Percentiles rank a stretch among this genome's conserved stretches.
phyloP scores from a whole-genome alignment of 2,113 vertebrate genomes.

The Corynorhinus townsendii region DNA sequence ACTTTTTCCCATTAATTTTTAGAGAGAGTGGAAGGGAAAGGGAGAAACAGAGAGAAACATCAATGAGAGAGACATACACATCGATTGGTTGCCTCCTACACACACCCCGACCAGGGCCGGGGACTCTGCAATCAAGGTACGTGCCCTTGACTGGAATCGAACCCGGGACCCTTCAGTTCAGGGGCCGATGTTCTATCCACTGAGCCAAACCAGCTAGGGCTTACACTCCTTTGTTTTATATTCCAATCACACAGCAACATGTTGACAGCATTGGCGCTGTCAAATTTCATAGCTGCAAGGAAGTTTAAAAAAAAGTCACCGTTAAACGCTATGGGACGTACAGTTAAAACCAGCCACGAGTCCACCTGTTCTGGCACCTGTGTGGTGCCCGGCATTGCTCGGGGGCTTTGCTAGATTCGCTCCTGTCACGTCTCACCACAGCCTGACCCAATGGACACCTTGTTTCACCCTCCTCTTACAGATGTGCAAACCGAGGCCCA shows the following conservation, averaged over 20 bases:
- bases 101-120: too few relatives aligned
- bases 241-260: slow-evolving; percentile 47
- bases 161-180: too few relatives aligned
- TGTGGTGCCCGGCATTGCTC: accelerated
- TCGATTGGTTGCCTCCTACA: too few relatives aligned
- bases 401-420: neutral
- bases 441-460: neutral
- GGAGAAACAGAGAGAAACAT: too few relatives aligned
- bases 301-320: slow-evolving; percentile 54
- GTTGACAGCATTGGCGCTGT: slow-evolving; percentile 59
- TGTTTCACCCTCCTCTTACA: neutral
- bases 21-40: too few relatives aligned
- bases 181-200: too few relatives aligned
- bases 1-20: too few relatives aligned
- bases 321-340: slow-evolving; percentile 62
- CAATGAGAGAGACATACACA: too few relatives aligned
- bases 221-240: neutral
- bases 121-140: too few relatives aligned
- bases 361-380: neutral
- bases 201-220: neutral
- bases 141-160: too few relatives aligned
- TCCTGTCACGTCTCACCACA: neutral
- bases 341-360: slow-evolving; percentile 40
- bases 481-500: neutral
- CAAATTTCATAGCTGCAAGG: slow-evolving; percentile 67